Evolutionary conservation across 2,888 invertebrate species (phyloP), one percentile per base, ranked within the genome.

Genomic region (Carcina quercana): DNA sequence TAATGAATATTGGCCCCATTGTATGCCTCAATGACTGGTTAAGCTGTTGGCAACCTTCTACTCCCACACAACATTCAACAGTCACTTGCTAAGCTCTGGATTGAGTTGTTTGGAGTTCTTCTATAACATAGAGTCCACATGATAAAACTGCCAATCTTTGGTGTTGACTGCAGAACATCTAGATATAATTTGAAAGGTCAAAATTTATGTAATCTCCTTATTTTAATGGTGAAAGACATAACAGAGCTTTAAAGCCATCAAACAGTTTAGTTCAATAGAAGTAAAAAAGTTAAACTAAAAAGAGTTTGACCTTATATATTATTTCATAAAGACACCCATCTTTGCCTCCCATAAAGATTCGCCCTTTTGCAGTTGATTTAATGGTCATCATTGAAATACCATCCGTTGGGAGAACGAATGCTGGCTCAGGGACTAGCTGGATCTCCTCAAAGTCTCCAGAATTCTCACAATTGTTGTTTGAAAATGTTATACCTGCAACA

Each of bases 321-420:
- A 98, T 91, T 87, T 99, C 99, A 86, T 95, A 97, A 1, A 99
- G 83, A 50, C 92, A 93, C 6, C 97, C 97, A 85, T 98, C 97
- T 62, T 93, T 93, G 13, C 95, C 96, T 12, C 97, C 97, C 67
- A 98, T 88, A 70, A 99, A 98, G 50, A 99, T 93, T 43, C 98
- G 86, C 0, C 98, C 98, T 51, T 86, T 88, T 8, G 86, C 85
- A 3, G 94, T 93, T 12, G 96, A 93, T 36, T 89, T 88, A 32
- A 98, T 92, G 35, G 91, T 90, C 52, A 91, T 90, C 59, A 97
- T 92, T 30, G 92, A 89, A 13, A 93, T 88, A 46, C 94, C 95
- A 75, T 96, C 98, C 10, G 96, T 96, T 1, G 95, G 92, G 24
- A 97, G 80, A 2, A 94, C 91, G 83, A 96, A 97, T 31, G 98